Percentiles rank a stretch among this genome's conserved stretches.
Evolutionary conservation across 2,797 vertebrate genomes (phyloP).

Genomic region (Rhinella marina): DNA sequence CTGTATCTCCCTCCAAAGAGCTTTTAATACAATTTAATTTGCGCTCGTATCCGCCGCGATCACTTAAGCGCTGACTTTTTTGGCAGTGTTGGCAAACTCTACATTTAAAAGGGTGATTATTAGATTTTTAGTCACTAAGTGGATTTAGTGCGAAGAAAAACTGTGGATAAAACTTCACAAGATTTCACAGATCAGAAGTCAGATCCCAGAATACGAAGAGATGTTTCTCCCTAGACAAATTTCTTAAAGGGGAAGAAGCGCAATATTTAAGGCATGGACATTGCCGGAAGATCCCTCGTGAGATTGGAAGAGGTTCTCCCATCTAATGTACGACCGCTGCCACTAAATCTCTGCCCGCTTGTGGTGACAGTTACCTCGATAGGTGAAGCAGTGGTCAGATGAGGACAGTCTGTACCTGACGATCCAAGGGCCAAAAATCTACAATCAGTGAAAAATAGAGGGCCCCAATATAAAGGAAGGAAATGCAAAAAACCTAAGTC

Average conservation of each 20-base stretch:
- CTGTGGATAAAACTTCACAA: conserved; percentile 26
- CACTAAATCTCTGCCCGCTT: too few species aligned
- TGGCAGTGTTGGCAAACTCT: conserved; percentile 38
- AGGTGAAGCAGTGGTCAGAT: too few species aligned
- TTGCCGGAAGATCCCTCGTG: too few species aligned
- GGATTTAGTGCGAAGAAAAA: conserved; percentile 36
- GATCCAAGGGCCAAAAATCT: too few species aligned
- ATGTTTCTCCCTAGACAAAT: not conserved
- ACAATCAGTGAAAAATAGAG: too few species aligned
- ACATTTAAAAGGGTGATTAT: conserved; percentile 43
- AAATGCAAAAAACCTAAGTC: too few species aligned
- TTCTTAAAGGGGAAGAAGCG: not conserved
- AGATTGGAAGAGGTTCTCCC: too few species aligned
- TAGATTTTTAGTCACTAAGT: conserved; percentile 49
- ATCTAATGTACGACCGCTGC: too few species aligned
- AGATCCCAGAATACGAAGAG: conserved; percentile 8
- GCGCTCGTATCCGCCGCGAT: conserved; percentile 17
- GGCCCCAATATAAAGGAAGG: too few species aligned
- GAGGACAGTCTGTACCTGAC: too few species aligned
- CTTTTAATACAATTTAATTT: conserved; percentile 30
- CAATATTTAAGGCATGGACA: not conserved
- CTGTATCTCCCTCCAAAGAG: conserved; percentile 8
- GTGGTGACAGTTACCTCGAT: too few species aligned
- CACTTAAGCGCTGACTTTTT: conserved; percentile 10
- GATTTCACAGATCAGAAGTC: conserved; percentile 20